These are phyloP conservation scores for Colletes gigas DNA, from an alignment of 1,140 invertebrate species.

Conservation along the genomic window DNA sequence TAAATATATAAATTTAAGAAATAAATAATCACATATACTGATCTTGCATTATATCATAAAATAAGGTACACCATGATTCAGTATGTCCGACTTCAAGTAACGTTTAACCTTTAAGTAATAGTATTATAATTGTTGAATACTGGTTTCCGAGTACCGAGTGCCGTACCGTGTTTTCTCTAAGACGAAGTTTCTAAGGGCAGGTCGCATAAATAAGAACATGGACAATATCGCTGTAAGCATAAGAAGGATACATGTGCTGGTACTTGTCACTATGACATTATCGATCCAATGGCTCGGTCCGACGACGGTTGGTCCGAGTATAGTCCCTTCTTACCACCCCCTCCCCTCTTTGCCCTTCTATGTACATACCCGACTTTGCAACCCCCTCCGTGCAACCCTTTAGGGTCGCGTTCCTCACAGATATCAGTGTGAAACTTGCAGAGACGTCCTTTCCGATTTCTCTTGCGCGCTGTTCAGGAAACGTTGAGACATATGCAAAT, in stretches of 20 bases:
- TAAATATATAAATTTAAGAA: too few species aligned
- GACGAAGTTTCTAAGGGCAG: too few species aligned
- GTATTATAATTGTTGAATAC: too few species aligned
- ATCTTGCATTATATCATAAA: too few species aligned
- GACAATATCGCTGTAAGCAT: constrained; percentile 15
- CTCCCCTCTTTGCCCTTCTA: constrained; percentile 44
- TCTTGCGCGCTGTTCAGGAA: not conserved
- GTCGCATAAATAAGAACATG: not conserved
- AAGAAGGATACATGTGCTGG: constrained; percentile 51
- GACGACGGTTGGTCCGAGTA: constrained; percentile 65
- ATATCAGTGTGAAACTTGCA: constrained; percentile 63
- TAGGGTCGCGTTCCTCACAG: constrained; percentile 62
- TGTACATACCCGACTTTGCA: constrained; percentile 58
- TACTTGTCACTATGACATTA: constrained; percentile 73
- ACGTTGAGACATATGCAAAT: not conserved
- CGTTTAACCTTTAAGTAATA: too few species aligned
- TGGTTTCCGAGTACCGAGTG: too few species aligned
- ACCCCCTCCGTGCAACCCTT: constrained; percentile 62
- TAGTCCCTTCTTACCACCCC: constrained; percentile 63
- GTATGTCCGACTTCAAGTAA: too few species aligned
- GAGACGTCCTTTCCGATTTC: constrained; percentile 54
- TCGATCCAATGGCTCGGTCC: constrained; percentile 68
- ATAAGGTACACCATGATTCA: too few species aligned
- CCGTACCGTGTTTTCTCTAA: too few species aligned
- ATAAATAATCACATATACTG: too few species aligned